Base-by-base conservation (phyloP, 2,113 vertebrate genomes). In the Ovibos moschatus region DNA sequence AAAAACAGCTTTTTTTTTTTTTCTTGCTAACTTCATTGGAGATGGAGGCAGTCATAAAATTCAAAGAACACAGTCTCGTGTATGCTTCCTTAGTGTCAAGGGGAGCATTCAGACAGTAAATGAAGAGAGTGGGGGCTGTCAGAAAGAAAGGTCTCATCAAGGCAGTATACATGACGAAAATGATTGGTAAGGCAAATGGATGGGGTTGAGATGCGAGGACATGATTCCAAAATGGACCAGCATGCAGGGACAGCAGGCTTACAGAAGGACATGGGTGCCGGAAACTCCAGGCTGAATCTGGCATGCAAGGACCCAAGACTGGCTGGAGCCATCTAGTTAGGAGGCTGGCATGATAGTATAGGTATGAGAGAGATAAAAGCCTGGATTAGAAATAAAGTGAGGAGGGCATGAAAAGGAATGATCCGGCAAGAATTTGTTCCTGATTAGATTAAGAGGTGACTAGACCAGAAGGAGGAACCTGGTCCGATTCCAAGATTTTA, bases 401-500 rank as follows among this genome's bases (percentile, higher is more conserved):
- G 21, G 57, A 21, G 30, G 60, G 62, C 43, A 40, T 92, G 88
- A 58, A 97, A 97, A 95, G 87, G 78, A 86, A 87, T 43, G 94
- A 82, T 97, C 60, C 67, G 88, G 92, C 82, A 97, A 95, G 98
- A 96, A 98, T 97, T 97, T 96, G 93, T 40, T 14, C 13, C 96
- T 98, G 93, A 98, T 97, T 96, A 97, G 95, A 98, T 98, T 97
- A 97, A 87, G 79, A 27, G 36, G 62, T 62, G n/a, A 93, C 67
- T 36, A 79, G 57, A 82, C 81, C 45, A 15, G 87, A 62, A 81
- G 82, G 33, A 94, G 93, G 90, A 92, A 88, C 89, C 90, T 96
- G 97, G 95, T 83, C 19, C 4, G 43, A 60, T 30, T 79, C 89
- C 95, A 97, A 89, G 92, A 87, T 93, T 92, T 93, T 76, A 93